These are phyloP conservation scores for Sorex araneus DNA, from an alignment of 2,113 vertebrate species.

Conservation along the genomic window DNA sequence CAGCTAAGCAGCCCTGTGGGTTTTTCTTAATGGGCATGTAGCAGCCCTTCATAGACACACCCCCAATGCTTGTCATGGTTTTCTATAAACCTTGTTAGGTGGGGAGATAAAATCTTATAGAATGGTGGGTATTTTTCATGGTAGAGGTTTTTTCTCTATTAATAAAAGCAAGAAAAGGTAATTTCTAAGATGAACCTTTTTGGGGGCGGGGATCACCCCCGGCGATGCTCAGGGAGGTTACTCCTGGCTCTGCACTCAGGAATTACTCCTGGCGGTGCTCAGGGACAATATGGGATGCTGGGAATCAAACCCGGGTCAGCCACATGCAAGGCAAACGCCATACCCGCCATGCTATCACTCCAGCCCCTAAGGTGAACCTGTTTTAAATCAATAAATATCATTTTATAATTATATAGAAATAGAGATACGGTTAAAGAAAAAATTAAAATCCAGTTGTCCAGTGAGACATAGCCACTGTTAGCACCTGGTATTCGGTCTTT, in stretches of 20 bases:
- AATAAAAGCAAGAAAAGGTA: neutral
- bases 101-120: neutral
- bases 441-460: neutral
- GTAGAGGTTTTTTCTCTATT: neutral
- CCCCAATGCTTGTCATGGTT: neutral
- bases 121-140: neutral
- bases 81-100: neutral
- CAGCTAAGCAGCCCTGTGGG: neutral
- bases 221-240: no score
- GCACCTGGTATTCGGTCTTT: neutral
- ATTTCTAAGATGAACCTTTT: slow-evolving; percentile 20
- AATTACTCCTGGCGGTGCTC: no score
- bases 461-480: neutral
- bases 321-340: no score
- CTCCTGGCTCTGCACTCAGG: no score
- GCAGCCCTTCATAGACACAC: neutral
- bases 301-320: no score
- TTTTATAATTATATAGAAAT: slow-evolving; percentile 25
- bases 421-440: neutral
- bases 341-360: no score
- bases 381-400: slow-evolving; percentile 12
- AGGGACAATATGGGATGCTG: no score
- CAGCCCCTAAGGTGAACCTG: neutral
- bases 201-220: no score
- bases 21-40: neutral